A percentile compares a stretch with the other conserved stretches of the same genome.
These are phyloP conservation scores for Cynopterus brachyotis DNA, from an alignment of 2,113 vertebrate genomes.

Conservation along the genomic window DNA sequence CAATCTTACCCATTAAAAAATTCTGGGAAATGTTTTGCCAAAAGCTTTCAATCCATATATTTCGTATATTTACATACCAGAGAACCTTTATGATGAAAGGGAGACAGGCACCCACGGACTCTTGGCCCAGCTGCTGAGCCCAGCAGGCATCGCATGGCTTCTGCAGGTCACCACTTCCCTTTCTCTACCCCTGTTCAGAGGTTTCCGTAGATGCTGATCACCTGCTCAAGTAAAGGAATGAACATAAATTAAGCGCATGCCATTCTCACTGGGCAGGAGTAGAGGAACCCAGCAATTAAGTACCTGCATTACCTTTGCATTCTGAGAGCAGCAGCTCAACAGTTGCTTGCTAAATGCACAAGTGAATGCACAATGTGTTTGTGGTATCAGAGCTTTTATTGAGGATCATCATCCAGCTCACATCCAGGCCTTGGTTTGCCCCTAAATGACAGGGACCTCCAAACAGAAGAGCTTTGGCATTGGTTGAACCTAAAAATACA, in stretches of 20 bases:
- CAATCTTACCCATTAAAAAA: neutral
- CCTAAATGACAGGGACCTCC: too few relatives aligned
- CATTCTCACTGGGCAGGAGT: neutral
- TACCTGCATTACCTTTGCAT: neutral
- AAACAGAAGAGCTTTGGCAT: neutral
- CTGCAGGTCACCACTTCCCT: neutral
- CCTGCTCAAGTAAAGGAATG: neutral
- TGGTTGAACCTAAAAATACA: fast-evolving
- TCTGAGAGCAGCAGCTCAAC: neutral
- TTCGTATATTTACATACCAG: fast-evolving
- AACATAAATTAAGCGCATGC: too few relatives aligned
- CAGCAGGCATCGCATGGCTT: fast-evolving
- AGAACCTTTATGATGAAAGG: neutral
- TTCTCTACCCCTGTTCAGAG: neutral
- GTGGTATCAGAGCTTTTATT: neutral
- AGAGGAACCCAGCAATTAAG: neutral
- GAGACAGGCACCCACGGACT: neutral
- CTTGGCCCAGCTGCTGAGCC: fast-evolving
- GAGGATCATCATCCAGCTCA: neutral
- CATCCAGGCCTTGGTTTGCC: neutral
- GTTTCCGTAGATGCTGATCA: neutral
- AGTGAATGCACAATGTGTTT: fast-evolving
- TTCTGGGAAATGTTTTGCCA: neutral
- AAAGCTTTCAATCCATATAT: neutral
- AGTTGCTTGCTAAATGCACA: fast-evolving